These are phyloP conservation scores for Tenthredo livida DNA, from an alignment of 2,888 invertebrate genomes.

Conservation along the genomic window DNA sequence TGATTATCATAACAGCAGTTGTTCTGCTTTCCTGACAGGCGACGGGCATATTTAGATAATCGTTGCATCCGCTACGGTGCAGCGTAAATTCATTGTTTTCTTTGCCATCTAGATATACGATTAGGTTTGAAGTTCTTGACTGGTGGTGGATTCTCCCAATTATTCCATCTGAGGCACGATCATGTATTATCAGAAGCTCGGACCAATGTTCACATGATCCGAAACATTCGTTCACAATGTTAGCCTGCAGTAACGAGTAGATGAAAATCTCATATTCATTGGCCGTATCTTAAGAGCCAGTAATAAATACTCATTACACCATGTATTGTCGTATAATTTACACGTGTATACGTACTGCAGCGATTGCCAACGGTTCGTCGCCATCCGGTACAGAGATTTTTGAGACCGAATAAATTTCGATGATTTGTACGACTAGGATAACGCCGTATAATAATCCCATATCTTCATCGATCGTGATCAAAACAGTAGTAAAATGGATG, in stretches of 20 bases:
- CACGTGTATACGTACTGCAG: not conserved
- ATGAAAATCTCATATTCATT: not conserved
- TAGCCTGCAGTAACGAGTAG: not conserved
- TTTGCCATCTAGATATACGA: not conserved
- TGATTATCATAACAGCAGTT: not conserved
- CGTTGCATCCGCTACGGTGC: not conserved
- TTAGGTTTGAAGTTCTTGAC: not conserved
- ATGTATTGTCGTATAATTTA: not conserved
- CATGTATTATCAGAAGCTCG: not conserved
- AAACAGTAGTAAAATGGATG: not conserved
- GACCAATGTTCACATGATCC: conserved; percentile 4
- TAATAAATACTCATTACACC: not conserved
- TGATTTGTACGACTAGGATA: not conserved
- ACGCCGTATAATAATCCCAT: not conserved
- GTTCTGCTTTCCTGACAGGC: not conserved
- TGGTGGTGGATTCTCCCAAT: not conserved
- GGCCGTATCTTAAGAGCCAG: not conserved
- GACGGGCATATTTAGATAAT: not conserved
- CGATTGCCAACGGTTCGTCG: not conserved
- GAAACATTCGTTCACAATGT: not conserved
- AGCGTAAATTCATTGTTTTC: not conserved
- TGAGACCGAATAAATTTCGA: not conserved
- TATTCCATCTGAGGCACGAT: not conserved
- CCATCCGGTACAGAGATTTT: not conserved
- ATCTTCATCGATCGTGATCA: not conserved